Percentiles rank a stretch among this genome's conserved stretches.
Conservation (phyloP, 2,113 vertebrate genomes). For the Megaceryle torquata region DNA sequence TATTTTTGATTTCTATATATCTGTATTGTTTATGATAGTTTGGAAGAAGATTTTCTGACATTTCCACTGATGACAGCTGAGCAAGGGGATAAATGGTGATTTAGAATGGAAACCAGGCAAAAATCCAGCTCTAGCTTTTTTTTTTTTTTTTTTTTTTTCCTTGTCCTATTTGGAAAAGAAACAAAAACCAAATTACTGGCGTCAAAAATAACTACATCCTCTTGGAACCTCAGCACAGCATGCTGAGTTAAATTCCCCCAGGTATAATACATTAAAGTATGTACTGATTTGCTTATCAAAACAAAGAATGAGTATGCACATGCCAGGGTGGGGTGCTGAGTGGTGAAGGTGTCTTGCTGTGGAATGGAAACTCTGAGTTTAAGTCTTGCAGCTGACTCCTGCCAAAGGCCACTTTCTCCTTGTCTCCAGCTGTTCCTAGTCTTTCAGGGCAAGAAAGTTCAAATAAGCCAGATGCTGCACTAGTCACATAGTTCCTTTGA, state of each 20-base stretch:
- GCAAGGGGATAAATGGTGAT: not conserved
- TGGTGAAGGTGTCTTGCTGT: not conserved
- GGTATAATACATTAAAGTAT: conserved; percentile 16
- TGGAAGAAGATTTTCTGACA: not conserved
- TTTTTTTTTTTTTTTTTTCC: not conserved
- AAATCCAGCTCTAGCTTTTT: not conserved
- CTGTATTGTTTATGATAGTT: not conserved
- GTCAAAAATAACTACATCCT: conserved; percentile 36
- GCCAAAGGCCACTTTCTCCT: not conserved
- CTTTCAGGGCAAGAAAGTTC: not conserved
- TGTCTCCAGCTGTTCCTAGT: not conserved
- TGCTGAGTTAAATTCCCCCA: conserved; percentile 18
- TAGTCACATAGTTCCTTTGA: not conserved
- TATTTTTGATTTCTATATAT: not conserved
- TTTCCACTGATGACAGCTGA: not conserved
- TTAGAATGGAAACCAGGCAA: conserved; percentile 18
- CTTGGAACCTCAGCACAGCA: not conserved
- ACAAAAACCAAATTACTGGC: conserved; percentile 6
- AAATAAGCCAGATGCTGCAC: not conserved
- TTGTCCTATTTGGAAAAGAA: conserved; percentile 25
- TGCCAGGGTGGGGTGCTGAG: not conserved
- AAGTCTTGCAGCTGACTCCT: not conserved
- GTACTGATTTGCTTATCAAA: conserved; percentile 44
- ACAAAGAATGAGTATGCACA: conserved; percentile 44
- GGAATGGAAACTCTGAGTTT: conserved; percentile 33